Evolutionary conservation across 2,888 invertebrate genomes (phyloP), one percentile per base, ranked within the genome.

Genomic region (Leptinotarsa rubiginosa): DNA sequence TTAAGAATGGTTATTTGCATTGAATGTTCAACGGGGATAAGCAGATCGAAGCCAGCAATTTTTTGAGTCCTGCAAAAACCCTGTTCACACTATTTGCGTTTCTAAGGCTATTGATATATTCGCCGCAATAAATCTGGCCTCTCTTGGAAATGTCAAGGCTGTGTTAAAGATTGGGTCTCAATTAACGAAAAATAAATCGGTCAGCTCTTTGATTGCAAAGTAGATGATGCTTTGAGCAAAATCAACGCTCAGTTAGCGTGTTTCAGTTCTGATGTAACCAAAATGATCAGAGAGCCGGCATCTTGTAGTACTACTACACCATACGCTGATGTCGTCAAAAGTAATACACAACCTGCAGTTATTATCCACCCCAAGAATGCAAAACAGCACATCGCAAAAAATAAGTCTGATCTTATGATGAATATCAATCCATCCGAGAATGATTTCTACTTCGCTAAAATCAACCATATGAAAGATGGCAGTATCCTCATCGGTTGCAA

Each of bases 381-480:
- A 41, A 65, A 47, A 47, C 65, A 41, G 65, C 15, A 47, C 18
- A 65, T 31, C 15, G 16, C 65, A 31, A 25, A 65, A 47, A 65
- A 41, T 7, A 41, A 65, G 65, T 65, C 65, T 41, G 47, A 65
- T 47, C 65, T 65, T 16, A 65, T 65, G 31, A 65, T 4, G 4
- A 65, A 65, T 41, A n/a, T 65, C 65, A 65, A 65, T 25, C 31
- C 15, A 31, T 65, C 65, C 15, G 31, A 65, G 15, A 65, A 65
- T 65, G 47, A 16, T 31, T 4, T 41, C 41, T 47, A 65, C 5
- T 41, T 31, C 3, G 65, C 65, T 2, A 25, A 25, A 65, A 41
- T 65, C 65, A 65, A 65, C 3, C 31, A 65, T 65, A 65, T 65
- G 20, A 65, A 3, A 47, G 65, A 65, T 65, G 49, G 65, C 31